Evolutionary conservation across 2,888 invertebrate species (phyloP), one percentile per base, ranked within the genome.

Genomic region (Bhutanitis thaidina): DNA sequence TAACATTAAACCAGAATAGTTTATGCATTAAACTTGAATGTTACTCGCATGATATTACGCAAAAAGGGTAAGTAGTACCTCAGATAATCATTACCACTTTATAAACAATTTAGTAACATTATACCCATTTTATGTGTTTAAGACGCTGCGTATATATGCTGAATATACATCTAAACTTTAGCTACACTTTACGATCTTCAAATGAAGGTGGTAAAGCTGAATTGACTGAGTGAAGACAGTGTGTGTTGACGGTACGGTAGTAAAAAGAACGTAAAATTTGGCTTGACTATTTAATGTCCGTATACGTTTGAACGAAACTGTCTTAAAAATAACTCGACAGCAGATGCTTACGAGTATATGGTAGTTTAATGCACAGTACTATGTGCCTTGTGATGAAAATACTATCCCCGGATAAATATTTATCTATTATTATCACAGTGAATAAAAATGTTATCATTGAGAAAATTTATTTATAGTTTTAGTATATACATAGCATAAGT

Each of bases 181-280:
- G 36, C 25, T 7, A 29, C 45, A 12, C 36, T 52, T 52, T 52
- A 52, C 51, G 51, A 52, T 36, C 36, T 36, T 37, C 12, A 37
- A 52, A 52, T 52, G 46, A 52, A 52, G 27, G 36, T 16, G 40
- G 51, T 44, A 40, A 39, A 45, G 44, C 50, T 40, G 39, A 52
- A 46, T 52, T 30, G 37, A 52, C 41, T 51, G 45, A 20, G 40
- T 10, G 12, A 34, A 37, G 30, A 37, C 49, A n/a, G 41, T 37
- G 45, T 40, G 35, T 45, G 39, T 40, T 36, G 45, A 45, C 45
- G 15, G 44, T 14, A 35, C 27, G 20, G 36, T 29, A 43, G 46
- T 52, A 52, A 43, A 52, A 52, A 32, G 29, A 37, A 46, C 51
- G 40, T 51, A 46, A 51, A 51, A 41, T 40, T 40, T 40, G 45